Base-by-base conservation (phyloP, 2,888 invertebrate species). In the Ptilodon capucinus region DNA sequence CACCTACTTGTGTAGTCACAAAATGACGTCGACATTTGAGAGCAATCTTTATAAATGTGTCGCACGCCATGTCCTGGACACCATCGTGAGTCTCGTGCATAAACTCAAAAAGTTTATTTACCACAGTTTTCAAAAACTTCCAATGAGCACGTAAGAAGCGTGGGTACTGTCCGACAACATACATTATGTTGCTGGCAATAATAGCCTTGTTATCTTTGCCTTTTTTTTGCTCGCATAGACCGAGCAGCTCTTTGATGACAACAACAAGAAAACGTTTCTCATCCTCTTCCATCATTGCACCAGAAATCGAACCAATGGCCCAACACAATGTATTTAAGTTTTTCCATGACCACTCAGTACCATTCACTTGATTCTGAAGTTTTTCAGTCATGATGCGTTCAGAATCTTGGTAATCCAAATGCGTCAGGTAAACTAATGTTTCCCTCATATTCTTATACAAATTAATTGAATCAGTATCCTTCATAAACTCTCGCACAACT, bases 61-160 rank as follows among this genome's bases (percentile, higher is more conserved):
- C 99, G 92, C 99, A 99, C 52, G 99, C 99, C 99, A 99, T 99
- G 78, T 99, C 99, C 88, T 99, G 99, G 21, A 99, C 99, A 72
- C 99, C 99, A 84, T 99, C 99, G 82, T 99, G 99, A 46, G 99
- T 99, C 92, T 99, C 99, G 84, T 99, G 99, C 99, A 99, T 99
- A 85, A 99, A 99, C 91, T 99, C 99, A 91, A 99, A 99, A 48
- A 99, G 93, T 92, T 99, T 99, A 92, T 99, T 99, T 52, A 99
- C 99, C 75, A 99, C 99, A 42, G 99, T 99, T 92, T 99, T 99
- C 57, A 99, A 93, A 89, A 99, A 99, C 82, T 98, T 98, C 99
- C 99, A 99, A 86, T 99, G 99, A n/a, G 98, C 99, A 68, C 98
- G 93, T 54, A 99, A 92, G 91, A 99, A 99, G 51, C 99, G 92